A percentile compares a stretch with the other conserved stretches of the same genome.
These are phyloP conservation scores for Charanyca ferruginea DNA, from an alignment of 2,888 invertebrate species.

Conservation along the genomic window DNA sequence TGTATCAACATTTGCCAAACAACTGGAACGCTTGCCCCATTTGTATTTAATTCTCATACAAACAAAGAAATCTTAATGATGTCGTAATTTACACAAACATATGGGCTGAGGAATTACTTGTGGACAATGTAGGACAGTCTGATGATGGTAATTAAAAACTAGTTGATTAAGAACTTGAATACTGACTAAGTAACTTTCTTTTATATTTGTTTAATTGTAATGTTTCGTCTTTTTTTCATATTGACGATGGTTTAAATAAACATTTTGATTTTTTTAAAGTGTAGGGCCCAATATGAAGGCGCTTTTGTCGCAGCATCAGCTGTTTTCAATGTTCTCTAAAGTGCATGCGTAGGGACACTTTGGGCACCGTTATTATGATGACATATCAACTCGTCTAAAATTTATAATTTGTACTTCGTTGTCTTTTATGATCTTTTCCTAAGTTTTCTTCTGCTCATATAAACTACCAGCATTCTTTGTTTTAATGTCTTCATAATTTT, in stretches of 20 bases:
- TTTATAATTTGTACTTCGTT: not conserved
- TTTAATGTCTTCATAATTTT: not conserved
- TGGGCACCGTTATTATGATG: no score
- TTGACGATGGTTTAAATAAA: no score
- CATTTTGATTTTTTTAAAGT: no score
- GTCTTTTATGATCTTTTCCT: no score
- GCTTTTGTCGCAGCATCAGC: no score
- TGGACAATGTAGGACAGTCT: not conserved
- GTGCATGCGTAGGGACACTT: no score
- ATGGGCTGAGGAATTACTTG: constrained; percentile 17
- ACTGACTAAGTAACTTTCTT: not conserved
- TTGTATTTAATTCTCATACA: constrained; percentile 39
- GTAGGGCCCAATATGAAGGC: no score
- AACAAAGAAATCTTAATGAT: constrained; percentile 51
- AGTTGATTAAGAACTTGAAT: constrained; percentile 5
- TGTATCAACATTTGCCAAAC: constrained; percentile 52
- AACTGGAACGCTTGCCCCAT: constrained; percentile 36
- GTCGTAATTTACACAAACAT: constrained; percentile 34
- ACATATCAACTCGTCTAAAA: not conserved
- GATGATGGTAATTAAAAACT: constrained; percentile 21
- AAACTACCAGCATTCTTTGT: no score
- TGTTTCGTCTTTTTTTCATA: no score
- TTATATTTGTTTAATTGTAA: not conserved
- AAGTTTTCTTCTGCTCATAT: no score
- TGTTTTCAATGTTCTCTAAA: no score